Percentiles rank a stretch among this genome's conserved stretches.
Conservation (phyloP, 1,140 invertebrate genomes). For the Notospermus geniculatus region DNA sequence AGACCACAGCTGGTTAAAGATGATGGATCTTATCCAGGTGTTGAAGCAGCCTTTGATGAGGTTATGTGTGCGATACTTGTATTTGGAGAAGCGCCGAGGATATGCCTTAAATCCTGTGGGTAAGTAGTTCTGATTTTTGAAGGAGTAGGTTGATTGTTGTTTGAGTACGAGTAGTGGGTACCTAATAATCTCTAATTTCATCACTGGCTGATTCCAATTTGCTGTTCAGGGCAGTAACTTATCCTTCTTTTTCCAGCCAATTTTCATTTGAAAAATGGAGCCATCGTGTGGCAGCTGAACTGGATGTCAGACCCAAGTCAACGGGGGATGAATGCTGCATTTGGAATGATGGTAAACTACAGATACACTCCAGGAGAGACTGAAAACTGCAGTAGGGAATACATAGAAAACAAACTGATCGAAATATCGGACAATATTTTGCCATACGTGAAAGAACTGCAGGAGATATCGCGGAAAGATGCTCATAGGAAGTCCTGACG, state of each 20-base stretch:
- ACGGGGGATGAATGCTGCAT: constrained; percentile 68
- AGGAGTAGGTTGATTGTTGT: too few species aligned
- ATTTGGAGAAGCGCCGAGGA: constrained; percentile 67
- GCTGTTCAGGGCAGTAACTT: too few species aligned
- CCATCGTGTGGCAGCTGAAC: constrained; percentile 76
- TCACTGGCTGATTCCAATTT: too few species aligned
- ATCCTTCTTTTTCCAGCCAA: constrained; percentile 60
- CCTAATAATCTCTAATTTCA: too few species aligned
- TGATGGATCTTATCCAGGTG: constrained; percentile 32
- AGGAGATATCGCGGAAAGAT: too few species aligned
- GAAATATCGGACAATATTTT: constrained; percentile 59
- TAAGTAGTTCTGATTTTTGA: constrained; percentile 58
- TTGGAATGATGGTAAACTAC: constrained; percentile 80
- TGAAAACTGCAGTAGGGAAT: constrained; percentile 65
- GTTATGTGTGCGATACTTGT: constrained; percentile 70
- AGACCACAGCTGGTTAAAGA: constrained; percentile 48
- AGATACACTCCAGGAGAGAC: constrained; percentile 62
- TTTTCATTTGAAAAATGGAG: constrained; percentile 76
- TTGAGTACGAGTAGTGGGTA: too few species aligned
- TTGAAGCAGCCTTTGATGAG: constrained; percentile 60
- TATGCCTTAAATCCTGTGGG: constrained; percentile 71
- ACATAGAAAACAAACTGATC: constrained; percentile 64
- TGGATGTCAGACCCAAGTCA: constrained; percentile 70
- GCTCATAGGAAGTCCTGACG: too few species aligned
- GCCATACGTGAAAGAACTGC: neutral